Conservation (phyloP, 1,140 invertebrate genomes). For the Lutraria rhynchaena region DNA sequence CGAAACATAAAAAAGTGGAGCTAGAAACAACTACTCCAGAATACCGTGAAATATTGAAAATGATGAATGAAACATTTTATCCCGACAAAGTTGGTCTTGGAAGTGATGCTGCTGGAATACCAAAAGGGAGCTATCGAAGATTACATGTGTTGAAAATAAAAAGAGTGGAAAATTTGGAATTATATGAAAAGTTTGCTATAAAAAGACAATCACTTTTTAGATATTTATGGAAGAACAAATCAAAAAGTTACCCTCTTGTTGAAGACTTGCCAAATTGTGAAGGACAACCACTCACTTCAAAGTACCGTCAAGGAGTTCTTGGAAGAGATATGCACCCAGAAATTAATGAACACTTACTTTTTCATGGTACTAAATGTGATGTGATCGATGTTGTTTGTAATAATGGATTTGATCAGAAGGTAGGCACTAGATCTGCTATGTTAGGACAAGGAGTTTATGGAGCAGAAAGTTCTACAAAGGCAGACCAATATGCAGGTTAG, state of each 20-base stretch:
- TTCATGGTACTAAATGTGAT: constrained; percentile 52
- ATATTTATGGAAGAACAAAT: background rate
- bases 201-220: constrained; percentile 19
- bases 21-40: background rate
- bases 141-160: constrained; percentile 27
- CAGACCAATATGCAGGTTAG: constrained; percentile 55
- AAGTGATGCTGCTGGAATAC: constrained; percentile 24
- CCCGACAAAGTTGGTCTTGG: constrained; percentile 1
- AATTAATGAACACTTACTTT: constrained; percentile 41
- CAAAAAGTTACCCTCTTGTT: constrained; percentile 1
- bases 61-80: constrained; percentile 11
- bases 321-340: constrained; percentile 34
- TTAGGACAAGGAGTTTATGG: constrained; percentile 50
- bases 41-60: background rate
- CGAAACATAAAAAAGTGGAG: background rate
- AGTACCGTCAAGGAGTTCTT: background rate
- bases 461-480: constrained; percentile 47
- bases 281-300: background rate
- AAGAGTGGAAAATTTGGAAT: constrained; percentile 43
- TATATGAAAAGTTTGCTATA: constrained; percentile 20
- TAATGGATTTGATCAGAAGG: constrained; percentile 9
- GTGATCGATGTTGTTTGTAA: constrained; percentile 33
- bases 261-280: background rate
- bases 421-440: constrained; percentile 40
- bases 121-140: background rate